Conservation (phyloP, 2,113 vertebrate species). For the Sphyrna mokarran region DNA sequence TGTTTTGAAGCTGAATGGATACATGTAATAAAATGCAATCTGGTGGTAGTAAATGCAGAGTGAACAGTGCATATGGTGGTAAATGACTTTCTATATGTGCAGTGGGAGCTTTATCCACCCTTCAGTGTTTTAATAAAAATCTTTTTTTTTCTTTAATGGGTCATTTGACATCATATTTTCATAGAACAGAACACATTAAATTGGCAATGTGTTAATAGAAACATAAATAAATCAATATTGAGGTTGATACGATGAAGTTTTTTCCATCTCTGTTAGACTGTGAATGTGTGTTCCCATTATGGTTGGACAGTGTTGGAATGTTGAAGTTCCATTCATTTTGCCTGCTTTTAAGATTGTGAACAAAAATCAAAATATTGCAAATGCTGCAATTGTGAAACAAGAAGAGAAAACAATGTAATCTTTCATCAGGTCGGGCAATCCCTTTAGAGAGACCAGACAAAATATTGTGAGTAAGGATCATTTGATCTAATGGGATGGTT, state of each 20-base stretch:
- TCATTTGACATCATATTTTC: background rate
- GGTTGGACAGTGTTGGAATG: background rate
- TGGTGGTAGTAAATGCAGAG: background rate
- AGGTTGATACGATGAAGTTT: background rate
- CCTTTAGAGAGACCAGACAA: background rate
- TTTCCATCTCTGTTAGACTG: background rate
- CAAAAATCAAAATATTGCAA: background rate
- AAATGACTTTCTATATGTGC: background rate
- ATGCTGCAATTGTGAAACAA: background rate
- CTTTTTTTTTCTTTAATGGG: background rate
- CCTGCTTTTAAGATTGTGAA: background rate
- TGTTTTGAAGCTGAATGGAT: background rate
- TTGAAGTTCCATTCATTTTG: background rate
- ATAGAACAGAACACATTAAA: background rate
- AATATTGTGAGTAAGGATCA: background rate
- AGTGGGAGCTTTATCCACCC: background rate
- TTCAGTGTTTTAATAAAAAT: background rate
- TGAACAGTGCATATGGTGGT: background rate
- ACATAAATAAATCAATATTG: background rate
- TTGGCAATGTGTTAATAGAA: background rate
- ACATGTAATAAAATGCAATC: constrained; percentile 11
- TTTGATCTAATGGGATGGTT: too few species aligned
- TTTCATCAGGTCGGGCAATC: background rate
- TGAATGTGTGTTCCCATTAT: background rate
- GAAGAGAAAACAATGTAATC: background rate